Conservation (phyloP, 2,888 invertebrate species). For the Agrilus biguttatus region DNA sequence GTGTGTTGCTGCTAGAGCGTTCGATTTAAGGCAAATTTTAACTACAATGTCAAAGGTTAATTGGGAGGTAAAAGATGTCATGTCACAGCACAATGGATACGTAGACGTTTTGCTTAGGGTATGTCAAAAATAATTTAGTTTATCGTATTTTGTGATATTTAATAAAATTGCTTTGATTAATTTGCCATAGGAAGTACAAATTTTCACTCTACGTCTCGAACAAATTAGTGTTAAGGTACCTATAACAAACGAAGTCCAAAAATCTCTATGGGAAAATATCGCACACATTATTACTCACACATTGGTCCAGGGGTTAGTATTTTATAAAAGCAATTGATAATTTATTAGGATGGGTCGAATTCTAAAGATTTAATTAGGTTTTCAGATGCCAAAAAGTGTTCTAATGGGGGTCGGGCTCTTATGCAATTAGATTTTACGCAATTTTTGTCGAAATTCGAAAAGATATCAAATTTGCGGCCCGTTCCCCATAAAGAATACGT, state of each 20-base stretch:
- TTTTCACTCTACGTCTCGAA: slow-evolving; percentile 63
- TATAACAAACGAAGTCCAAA: slow-evolving; percentile 52
- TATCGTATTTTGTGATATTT: not conserved
- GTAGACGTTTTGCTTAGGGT: slow-evolving; percentile 60
- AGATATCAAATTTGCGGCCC: slow-evolving; percentile 69
- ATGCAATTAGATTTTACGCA: slow-evolving; percentile 98
- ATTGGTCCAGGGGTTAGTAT: slow-evolving; percentile 75
- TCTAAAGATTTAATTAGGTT: slow-evolving; percentile 36
- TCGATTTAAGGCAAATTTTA: slow-evolving; percentile 63
- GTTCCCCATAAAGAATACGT: slow-evolving; percentile 82
- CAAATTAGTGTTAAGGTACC: slow-evolving; percentile 56
- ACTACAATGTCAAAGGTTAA: slow-evolving; percentile 82
- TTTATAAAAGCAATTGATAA: not conserved
- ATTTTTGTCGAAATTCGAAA: slow-evolving; percentile 78
- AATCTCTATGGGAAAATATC: slow-evolving; percentile 74
- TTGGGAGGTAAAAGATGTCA: slow-evolving; percentile 92
- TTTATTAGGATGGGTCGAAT: not conserved
- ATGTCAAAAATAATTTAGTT: slow-evolving; percentile 14
- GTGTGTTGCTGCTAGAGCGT: slow-evolving; percentile 64
- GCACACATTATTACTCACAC: slow-evolving; percentile 75
- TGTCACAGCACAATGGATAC: slow-evolving; percentile 86
- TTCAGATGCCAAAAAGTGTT: slow-evolving; percentile 83
- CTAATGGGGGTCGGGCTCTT: slow-evolving; percentile 87
- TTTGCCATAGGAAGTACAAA: slow-evolving; percentile 48
- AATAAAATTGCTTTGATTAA: not conserved